phyloP scores from a whole-genome alignment of 2,888 invertebrate species.

The Tiliacea citrago region DNA sequence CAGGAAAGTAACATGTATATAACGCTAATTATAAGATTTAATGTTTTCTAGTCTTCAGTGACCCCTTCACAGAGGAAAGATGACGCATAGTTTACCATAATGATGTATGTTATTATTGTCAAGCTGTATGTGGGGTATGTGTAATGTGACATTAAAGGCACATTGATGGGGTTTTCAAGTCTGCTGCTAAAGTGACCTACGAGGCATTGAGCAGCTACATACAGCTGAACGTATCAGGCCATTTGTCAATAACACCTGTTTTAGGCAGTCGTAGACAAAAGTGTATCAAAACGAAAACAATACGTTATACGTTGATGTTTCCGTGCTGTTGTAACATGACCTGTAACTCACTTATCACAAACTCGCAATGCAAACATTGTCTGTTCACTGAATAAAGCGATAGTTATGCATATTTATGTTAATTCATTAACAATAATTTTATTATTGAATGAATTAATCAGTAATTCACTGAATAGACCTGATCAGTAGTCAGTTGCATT shows the following conservation, averaged over 20 bases:
- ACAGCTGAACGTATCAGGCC: background rate
- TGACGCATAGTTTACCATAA: background rate
- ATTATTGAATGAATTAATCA: constrained; percentile 38
- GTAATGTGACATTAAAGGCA: background rate
- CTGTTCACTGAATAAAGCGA: constrained; percentile 37
- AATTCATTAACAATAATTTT: constrained; percentile 26
- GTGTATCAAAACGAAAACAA: background rate
- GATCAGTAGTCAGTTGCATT: constrained; percentile 53
- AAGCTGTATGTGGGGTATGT: background rate
- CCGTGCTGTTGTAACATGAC: background rate
- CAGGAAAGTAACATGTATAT: background rate
- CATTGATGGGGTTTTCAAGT: background rate
- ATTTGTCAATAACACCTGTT: background rate
- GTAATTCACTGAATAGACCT: constrained; percentile 33
- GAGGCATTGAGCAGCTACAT: background rate
- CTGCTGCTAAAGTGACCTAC: background rate
- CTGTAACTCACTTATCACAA: background rate
- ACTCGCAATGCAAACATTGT: constrained; percentile 5
- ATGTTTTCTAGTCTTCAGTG: background rate
- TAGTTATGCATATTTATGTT: constrained; percentile 29
- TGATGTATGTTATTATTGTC: background rate
- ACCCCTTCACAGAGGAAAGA: background rate
- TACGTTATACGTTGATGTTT: background rate
- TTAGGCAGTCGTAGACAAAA: background rate
- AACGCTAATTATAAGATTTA: background rate